phyloP scores from a whole-genome alignment of 2,797 vertebrate genomes.

The Hippopotamyrus pictus region DNA sequence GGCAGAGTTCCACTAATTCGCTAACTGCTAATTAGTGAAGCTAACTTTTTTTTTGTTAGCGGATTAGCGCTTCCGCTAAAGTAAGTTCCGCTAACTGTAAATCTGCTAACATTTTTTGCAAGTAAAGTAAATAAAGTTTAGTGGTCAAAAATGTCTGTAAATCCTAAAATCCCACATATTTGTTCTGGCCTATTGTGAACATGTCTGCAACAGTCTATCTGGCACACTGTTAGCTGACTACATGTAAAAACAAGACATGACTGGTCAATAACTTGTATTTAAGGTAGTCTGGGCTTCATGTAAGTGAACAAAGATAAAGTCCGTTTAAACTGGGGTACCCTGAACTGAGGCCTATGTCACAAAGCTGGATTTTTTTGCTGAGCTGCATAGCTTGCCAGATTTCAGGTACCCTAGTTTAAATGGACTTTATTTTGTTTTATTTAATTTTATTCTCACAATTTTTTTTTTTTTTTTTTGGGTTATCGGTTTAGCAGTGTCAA shows the following conservation, averaged over 20 bases:
- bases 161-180: neutral
- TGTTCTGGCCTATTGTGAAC: neutral
- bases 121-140: neutral
- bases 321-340: neutral
- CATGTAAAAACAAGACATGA: neutral
- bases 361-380: neutral
- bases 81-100: neutral
- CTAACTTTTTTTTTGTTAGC: neutral
- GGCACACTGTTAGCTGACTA: neutral
- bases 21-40: neutral
- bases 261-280: neutral
- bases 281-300: neutral
- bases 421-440: neutral
- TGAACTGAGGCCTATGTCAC: neutral
- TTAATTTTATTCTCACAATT: neutral
- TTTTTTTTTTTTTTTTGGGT: neutral
- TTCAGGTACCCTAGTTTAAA: neutral
- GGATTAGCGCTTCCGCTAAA: neutral
- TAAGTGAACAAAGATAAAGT: neutral
- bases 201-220: neutral
- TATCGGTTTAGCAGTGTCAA: neutral
- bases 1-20: neutral
- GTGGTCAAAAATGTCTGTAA: neutral
- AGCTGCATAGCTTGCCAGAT: neutral
- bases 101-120: neutral